Conservation (phyloP, 2,113 vertebrate genomes). For the Oxyura jamaicensis region DNA sequence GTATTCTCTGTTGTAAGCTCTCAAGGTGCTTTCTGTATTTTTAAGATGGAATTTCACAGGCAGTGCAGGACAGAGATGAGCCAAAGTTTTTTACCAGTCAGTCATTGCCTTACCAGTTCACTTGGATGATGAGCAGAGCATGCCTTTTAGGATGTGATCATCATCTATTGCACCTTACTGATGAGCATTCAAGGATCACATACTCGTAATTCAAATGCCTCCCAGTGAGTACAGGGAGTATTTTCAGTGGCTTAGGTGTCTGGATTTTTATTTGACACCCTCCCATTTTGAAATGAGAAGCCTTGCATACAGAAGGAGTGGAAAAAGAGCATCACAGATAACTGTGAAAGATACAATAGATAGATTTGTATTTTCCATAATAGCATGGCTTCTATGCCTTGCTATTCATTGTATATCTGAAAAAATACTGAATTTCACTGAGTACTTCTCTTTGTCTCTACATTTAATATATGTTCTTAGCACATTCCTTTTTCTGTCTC, state of each 20-base stretch:
- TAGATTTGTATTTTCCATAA: neutral
- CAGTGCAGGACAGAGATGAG: neutral
- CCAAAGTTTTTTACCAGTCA: neutral
- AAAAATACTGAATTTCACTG: neutral
- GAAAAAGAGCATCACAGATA: neutral
- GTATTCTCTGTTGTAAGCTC: neutral
- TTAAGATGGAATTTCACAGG: neutral
- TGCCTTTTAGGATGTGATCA: neutral
- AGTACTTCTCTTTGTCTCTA: neutral
- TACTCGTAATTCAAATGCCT: neutral
- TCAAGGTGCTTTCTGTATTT: neutral
- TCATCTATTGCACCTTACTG: neutral
- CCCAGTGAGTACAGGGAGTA: neutral
- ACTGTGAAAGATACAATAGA: accelerated
- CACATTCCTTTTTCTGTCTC: neutral
- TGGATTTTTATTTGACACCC: neutral
- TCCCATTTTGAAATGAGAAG: neutral
- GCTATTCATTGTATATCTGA: accelerated
- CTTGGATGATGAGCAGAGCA: neutral
- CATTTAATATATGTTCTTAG: neutral
- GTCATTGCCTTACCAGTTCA: neutral
- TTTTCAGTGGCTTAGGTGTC: neutral
- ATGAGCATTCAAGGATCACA: neutral
- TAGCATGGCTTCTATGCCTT: neutral
- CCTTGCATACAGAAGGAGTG: neutral